Evolutionary conservation across 2,113 vertebrate genomes (phyloP).

Genomic region (Alces alces): DNA sequence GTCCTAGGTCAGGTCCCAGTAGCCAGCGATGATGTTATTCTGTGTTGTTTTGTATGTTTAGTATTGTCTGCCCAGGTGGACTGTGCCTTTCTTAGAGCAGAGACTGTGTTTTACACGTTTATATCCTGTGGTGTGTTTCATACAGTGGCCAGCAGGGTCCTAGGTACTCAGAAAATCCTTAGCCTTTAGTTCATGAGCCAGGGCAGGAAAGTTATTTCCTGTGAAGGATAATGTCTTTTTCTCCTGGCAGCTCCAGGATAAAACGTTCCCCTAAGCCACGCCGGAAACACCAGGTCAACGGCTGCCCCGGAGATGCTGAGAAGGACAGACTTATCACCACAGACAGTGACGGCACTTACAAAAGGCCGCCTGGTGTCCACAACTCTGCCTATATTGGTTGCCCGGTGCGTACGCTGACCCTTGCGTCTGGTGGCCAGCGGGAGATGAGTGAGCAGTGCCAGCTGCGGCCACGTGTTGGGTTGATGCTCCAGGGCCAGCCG

Average conservation of each 20-base stretch:
- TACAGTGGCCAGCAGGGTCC: rapidly evolving
- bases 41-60: rapidly evolving
- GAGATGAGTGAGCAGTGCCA: rapidly evolving
- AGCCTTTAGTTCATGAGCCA: not conserved
- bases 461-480: rapidly evolving
- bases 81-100: not conserved
- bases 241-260: conserved; percentile 83
- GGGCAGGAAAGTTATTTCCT: not conserved
- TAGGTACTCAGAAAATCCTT: not conserved
- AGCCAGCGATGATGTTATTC: not conserved
- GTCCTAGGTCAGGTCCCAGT: not conserved
- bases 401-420: not conserved
- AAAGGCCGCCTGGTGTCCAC: conserved; percentile 94
- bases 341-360: conserved; percentile 93
- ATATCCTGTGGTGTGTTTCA: not conserved
- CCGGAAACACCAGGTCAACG: conserved; percentile 90
- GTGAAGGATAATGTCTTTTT: not conserved
- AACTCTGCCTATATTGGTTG: conserved; percentile 96
- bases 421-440: not conserved
- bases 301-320: conserved; percentile 87
- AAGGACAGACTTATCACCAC: conserved; percentile 94
- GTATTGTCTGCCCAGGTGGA: not conserved
- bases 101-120: not conserved
- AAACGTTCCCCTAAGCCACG: conserved; percentile 93
- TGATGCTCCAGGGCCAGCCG: rapidly evolving